Evolutionary conservation across 2,113 vertebrate species (phyloP).

Genomic region (Sturnira hondurensis): DNA sequence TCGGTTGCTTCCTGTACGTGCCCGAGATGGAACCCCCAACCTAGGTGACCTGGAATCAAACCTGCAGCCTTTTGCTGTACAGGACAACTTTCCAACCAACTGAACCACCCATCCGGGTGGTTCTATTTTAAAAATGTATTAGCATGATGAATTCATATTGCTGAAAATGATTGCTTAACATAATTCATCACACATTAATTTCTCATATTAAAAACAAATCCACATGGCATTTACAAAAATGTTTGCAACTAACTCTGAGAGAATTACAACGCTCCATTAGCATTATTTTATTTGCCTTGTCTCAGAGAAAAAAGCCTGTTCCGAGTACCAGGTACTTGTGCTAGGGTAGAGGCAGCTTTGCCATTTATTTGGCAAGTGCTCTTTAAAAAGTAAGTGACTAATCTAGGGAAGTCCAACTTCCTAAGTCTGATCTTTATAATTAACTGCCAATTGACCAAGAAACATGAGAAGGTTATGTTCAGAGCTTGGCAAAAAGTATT

Average conservation of each 20-base stretch:
- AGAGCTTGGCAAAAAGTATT: constrained; percentile 10
- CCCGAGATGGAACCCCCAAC: no score
- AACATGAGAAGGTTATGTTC: background rate
- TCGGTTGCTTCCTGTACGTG: no score
- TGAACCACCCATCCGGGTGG: no score
- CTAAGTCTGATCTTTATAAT: background rate
- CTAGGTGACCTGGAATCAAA: no score
- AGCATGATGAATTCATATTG: background rate
- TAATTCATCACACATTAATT: background rate
- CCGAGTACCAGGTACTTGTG: background rate
- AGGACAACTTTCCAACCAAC: no score
- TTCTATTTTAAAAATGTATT: background rate
- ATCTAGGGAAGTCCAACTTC: background rate
- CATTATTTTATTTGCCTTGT: background rate
- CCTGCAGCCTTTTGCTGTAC: no score
- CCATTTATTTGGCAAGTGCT: background rate
- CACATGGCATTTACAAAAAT: background rate
- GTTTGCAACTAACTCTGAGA: background rate
- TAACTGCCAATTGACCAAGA: background rate
- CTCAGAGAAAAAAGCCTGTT: background rate
- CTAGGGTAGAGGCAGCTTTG: background rate
- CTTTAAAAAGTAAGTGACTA: background rate
- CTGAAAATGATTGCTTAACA: background rate
- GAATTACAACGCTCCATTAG: background rate
- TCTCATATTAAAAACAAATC: constrained; percentile 4